A percentile compares a stretch with the other conserved stretches of the same genome.
Evolutionary conservation across 2,888 invertebrate genomes (phyloP).

Genomic region (Hanleya hanleyi): DNA sequence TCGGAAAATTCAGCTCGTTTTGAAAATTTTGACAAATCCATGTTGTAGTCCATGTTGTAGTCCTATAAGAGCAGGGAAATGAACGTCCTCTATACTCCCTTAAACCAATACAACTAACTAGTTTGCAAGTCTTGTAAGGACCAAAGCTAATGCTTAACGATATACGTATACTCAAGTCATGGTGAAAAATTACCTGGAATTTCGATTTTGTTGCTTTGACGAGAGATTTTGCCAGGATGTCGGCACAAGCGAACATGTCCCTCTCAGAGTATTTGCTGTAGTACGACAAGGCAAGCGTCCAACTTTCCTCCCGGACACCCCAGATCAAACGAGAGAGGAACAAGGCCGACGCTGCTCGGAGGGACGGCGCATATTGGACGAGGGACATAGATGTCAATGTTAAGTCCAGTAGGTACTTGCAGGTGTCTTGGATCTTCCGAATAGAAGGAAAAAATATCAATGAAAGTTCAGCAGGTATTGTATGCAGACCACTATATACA

Average conservation of each 20-base stretch:
- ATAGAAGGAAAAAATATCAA: not conserved
- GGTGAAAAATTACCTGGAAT: slow-evolving; percentile 44
- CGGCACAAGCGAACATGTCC: slow-evolving; percentile 41
- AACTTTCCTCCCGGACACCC: slow-evolving; percentile 33
- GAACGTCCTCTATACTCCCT: too few species aligned
- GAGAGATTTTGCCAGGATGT: slow-evolving; percentile 42
- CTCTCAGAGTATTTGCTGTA: slow-evolving; percentile 55
- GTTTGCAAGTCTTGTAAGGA: too few species aligned
- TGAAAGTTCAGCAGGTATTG: too few species aligned
- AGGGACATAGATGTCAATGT: slow-evolving; percentile 44
- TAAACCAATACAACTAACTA: too few species aligned
- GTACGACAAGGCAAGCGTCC: slow-evolving; percentile 49
- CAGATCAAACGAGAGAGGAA: slow-evolving; percentile 49
- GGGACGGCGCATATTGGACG: slow-evolving; percentile 48
- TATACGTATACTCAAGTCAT: too few species aligned
- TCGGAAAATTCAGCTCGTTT: too few species aligned
- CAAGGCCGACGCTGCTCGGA: slow-evolving; percentile 56
- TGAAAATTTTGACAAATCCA: too few species aligned
- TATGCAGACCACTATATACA: too few species aligned
- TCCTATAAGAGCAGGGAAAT: too few species aligned
- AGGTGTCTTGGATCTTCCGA: slow-evolving; percentile 42
- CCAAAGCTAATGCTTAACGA: too few species aligned
- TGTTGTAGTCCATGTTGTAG: too few species aligned
- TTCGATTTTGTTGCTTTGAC: slow-evolving; percentile 37
- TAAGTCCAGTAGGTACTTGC: slow-evolving; percentile 55